Evolutionary conservation across 2,888 invertebrate species (phyloP), one percentile per base, ranked within the genome.

Genomic region (Auanema freiburgensis): DNA sequence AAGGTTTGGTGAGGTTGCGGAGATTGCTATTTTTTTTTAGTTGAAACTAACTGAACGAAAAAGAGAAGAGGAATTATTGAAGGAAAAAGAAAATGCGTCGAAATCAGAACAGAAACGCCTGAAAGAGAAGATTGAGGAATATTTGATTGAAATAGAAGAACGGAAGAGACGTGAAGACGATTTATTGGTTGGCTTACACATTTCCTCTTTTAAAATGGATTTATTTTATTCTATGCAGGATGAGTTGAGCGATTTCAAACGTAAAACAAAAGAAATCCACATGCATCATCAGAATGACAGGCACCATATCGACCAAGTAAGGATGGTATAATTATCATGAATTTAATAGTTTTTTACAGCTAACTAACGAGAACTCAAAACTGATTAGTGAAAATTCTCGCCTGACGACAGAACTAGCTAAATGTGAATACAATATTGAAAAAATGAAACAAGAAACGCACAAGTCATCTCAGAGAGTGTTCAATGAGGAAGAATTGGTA

Each of bases 311-410:
- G 69, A 69, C 1, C 57, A 52, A 24, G 52, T 52, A 11, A 8
- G 16, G 3, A 46, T 16, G 6, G 4, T 16, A 46, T 3, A 4
- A 5, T 52, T 14, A 52, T 8, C 14, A 23, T 11, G 10, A 52
- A 1, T 3, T 18, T n/a, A n/a, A 46, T 14, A 21, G 18, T 1
- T 14, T n/a, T 6, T 16, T 62, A 42, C 53, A 63, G 63, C 18
- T 53, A 21, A 23, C 44, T 18, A 56, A 68, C 25, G 72, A 75
- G 46, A 75, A 75, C 43, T 40, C 59, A 1, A 57, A 14, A 1
- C 52, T 75, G 46, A 70, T 73, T 8, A 66, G 66, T 40, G 75
- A 75, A 50, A 73, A 70, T 51, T 69, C 75, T 5, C 67, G 50
- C 57, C 33, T 75, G 1, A 42, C 72, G 0, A 69, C 69, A 0